Base-by-base conservation (phyloP, 2,888 invertebrate species). In the Lamproptera curius region DNA sequence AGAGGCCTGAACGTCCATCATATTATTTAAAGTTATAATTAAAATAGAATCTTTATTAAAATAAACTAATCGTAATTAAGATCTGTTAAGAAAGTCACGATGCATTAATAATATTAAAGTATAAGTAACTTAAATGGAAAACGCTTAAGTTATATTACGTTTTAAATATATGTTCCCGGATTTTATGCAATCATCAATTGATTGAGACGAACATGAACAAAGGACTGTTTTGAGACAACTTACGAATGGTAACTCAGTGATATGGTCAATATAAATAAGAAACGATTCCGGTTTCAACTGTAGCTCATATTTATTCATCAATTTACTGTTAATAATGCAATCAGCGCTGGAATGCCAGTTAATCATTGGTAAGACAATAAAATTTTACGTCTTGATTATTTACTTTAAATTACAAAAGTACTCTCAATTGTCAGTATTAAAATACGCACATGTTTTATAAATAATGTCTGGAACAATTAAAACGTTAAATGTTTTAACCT, bases 291-390 rank as follows among this genome's bases (percentile, higher is more conserved):
- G 44, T 40, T 44, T 44, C 40, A 35, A 49, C 36, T 49, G 40
- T 48, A 42, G 41, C 43, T 28, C 44, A 28, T 17, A 36, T 36
- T 26, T 40, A 49, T 49, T 44, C 44, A 44, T 49, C 49, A 49
- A 41, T 44, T 49, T 39, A 14, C 44, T 16, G 44, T 37, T 10
- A 35, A 44, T 44, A 39, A 33, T 35, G 20, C 36, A 35, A 44
- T 44, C 40, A 26, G 17, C 16, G 26, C 13, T 40, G 40, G 40
- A 40, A 40, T 48, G 39, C 34, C 2, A 11, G 36, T 39, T 36
- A 44, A 44, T 49, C 39, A 31, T 17, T n/a, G 15, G 6, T 10
- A 31, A 31, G 40, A 49, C 36, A 47, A 37, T 35, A 48, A 49
- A 16, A 35, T 40, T 36, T 43, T 40, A 43, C 35, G 49, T 44